Evolutionary conservation across 1,140 invertebrate genomes (phyloP), one percentile per base, ranked within the genome.

Genomic region (Melipona quadrifasciata): DNA sequence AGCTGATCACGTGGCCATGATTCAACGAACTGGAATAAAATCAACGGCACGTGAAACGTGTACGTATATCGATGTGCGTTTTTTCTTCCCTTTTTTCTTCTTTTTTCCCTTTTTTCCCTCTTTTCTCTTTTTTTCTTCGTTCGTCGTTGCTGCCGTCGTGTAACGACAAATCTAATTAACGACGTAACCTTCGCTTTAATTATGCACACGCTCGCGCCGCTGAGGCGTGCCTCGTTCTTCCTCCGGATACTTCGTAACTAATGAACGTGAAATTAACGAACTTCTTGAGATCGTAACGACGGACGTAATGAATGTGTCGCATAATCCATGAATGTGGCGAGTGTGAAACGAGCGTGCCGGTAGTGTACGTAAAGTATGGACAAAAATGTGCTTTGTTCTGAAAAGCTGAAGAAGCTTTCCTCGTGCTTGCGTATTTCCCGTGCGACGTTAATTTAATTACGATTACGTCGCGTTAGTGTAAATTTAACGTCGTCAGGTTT

Each of bases 221-320:
- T 17, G 68, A 53, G n/a, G 72, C 16, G 1, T 21, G 31, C 53
- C 11, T 47, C 12, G 34, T 64, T 58, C 74, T n/a, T 57, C 53
- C 27, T 64, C 31, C 12, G 57, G 71, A 64, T 77, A 31, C 73
- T 57, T 68, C 53, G 34, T 47, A 58, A 67, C 65, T 70, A 77
- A 58, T 58, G 65, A 83, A 77, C 74, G 74, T 24, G 39, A 61
- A 78, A 78, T 83, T 83, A 83, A 83, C 21, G 19, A 51, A 78
- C n/a, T 58, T 77, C 75, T 76, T 78, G 47, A 51, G 75, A 78
- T 71, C 39, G 34, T 31, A 39, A 71, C 81, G 65, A 57, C 34
- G 31, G 27, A n/a, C 21, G 16, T 68, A 57, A 82, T 76, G 51
- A 75, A 55, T 31, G 34, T 47, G 55, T 76, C 34, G 24, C 21